Percentiles rank a stretch among this genome's conserved stretches.
Evolutionary conservation across 2,888 invertebrate species (phyloP).

Genomic region (Agrenia bidenticulata): DNA sequence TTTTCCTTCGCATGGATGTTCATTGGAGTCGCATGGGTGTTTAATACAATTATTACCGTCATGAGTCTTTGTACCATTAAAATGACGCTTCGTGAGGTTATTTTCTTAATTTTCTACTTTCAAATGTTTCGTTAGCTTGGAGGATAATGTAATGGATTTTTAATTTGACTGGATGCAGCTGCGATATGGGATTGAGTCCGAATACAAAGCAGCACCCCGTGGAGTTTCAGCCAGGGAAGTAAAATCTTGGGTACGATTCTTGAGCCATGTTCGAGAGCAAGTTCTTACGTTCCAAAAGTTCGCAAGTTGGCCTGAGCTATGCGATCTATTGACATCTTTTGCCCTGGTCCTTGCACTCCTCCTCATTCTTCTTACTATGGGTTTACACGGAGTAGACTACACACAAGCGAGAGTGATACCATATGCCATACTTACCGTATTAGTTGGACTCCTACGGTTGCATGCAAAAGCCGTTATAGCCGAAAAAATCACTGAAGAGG

Average conservation of each 20-base stretch:
- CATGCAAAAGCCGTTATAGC: slow-evolving; percentile 1
- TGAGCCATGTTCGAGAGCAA: slow-evolving; percentile 1
- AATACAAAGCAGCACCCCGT: neutral
- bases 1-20: too few species aligned
- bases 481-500: neutral
- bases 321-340: slow-evolving; percentile 1
- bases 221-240: neutral
- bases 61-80: neutral
- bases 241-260: neutral
- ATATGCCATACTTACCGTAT: neutral
- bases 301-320: neutral
- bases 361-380: neutral
- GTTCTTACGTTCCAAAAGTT: neutral
- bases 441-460: neutral
- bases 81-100: neutral
- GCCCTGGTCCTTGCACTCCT: neutral
- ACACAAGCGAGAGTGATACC: neutral
- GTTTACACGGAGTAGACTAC: neutral
- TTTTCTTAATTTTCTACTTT: too few species aligned
- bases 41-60: neutral
- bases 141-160: too few species aligned
- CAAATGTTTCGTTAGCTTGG: too few species aligned
- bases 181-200: neutral
- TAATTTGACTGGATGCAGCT: neutral
- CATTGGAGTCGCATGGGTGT: neutral